Evolutionary conservation across 2,888 invertebrate species (phyloP).

Genomic region (Andricus curvator): DNA sequence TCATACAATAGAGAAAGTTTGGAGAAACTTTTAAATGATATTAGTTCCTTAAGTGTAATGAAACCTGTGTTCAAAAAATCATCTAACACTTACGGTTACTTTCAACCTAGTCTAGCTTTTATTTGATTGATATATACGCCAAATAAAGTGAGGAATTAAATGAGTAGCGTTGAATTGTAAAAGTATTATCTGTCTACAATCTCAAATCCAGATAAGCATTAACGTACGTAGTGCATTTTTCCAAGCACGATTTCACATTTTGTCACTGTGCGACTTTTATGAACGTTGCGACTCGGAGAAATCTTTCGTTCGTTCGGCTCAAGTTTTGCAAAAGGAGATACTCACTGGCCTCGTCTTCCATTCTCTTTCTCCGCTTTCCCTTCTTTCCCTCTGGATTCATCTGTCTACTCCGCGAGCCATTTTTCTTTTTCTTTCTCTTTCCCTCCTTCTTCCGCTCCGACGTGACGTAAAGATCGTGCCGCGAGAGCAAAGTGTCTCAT

Average conservation of each 20-base stretch:
- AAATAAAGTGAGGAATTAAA: background rate
- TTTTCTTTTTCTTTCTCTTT: background rate
- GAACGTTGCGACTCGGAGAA: slow-evolving; percentile 47
- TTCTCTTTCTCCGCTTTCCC: background rate
- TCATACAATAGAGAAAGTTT: too few relatives aligned
- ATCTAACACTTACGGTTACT: too few relatives aligned
- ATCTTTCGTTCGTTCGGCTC: slow-evolving; percentile 59
- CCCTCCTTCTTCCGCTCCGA: background rate
- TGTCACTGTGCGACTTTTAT: slow-evolving; percentile 57
- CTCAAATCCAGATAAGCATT: background rate
- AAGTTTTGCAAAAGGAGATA: slow-evolving; percentile 58
- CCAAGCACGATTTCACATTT: slow-evolving; percentile 60
- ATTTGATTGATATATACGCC: too few relatives aligned
- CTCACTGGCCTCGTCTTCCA: background rate
- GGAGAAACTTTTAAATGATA: too few relatives aligned
- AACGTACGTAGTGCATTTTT: slow-evolving; percentile 47
- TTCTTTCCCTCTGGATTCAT: background rate
- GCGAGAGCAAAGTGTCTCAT: slow-evolving; percentile 46
- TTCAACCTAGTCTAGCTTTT: too few relatives aligned
- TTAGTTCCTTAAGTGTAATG: too few relatives aligned
- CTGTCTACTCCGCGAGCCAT: background rate
- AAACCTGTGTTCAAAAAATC: too few relatives aligned
- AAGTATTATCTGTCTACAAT: background rate
- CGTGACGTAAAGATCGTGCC: slow-evolving; percentile 43
- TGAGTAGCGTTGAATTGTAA: background rate